Conservation (phyloP, 2,797 vertebrate genomes). For the Hafferia zeledoni region DNA sequence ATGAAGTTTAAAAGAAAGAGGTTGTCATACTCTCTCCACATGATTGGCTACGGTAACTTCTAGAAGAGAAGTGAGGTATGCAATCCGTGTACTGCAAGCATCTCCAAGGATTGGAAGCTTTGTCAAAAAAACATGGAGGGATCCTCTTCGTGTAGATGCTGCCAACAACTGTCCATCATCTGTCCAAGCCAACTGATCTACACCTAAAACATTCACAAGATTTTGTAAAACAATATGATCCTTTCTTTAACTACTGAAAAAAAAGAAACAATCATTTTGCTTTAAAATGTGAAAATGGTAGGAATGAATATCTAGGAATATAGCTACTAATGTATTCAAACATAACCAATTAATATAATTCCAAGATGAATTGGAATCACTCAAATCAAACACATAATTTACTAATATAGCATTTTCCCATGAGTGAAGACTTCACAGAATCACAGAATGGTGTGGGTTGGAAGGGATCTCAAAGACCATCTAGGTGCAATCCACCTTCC, state of each 20-base stretch:
- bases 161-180: slow-evolving; percentile 96
- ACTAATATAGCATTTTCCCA: not conserved
- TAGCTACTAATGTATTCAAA: not conserved
- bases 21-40: slow-evolving; percentile 86
- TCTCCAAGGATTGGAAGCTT: slow-evolving; percentile 93
- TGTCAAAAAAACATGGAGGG: slow-evolving; percentile 92
- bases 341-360: not conserved
- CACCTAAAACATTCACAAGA: slow-evolving; percentile 78
- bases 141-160: slow-evolving; percentile 88
- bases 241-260: not conserved
- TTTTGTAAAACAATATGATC: not conserved
- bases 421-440: not conserved
- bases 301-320: not conserved
- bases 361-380: not conserved
- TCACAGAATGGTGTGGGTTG: not conserved
- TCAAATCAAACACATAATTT: not conserved
- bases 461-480: not conserved
- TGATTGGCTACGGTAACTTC: slow-evolving; percentile 93
- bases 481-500: not conserved
- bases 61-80: slow-evolving; percentile 93
- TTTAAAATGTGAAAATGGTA: not conserved
- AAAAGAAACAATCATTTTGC: not conserved
- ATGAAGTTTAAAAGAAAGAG: slow-evolving; percentile 26
- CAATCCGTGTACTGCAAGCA: slow-evolving; percentile 87
- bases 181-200: slow-evolving; percentile 93